Percentiles rank a stretch among this genome's conserved stretches.
phyloP scores from a whole-genome alignment of 2,888 invertebrate genomes.

The Mystacides longicornis region DNA sequence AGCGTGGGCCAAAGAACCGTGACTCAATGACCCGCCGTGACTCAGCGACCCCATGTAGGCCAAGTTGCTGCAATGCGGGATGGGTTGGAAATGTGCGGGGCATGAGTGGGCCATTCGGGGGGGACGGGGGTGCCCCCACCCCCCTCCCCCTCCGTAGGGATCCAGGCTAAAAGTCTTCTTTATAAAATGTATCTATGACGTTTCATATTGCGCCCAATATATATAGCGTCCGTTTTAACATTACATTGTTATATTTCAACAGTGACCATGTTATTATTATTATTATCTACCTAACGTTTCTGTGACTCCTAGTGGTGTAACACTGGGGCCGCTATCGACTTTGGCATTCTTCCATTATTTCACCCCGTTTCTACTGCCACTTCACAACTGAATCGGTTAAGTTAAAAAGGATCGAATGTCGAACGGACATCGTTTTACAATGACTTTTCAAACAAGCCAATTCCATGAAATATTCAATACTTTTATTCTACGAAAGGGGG shows the following conservation, averaged over 20 bases:
- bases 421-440: background rate
- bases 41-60: slow-evolving; percentile 23
- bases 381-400: background rate
- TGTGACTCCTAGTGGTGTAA: too few species aligned
- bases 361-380: background rate
- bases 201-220: background rate
- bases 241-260: background rate
- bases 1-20: slow-evolving; percentile 18
- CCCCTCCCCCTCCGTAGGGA: slow-evolving; percentile 23
- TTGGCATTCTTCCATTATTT: background rate
- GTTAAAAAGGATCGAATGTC: background rate
- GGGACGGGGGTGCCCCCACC: slow-evolving; percentile 16
- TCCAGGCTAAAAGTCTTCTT: slow-evolving; percentile 16
- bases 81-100: slow-evolving; percentile 19
- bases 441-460: too few species aligned
- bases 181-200: background rate
- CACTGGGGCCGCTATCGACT: too few species aligned
- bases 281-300: too few species aligned
- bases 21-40: slow-evolving; percentile 24
- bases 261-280: background rate
- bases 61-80: slow-evolving; percentile 23
- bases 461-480: too few species aligned
- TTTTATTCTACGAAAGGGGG: too few species aligned
- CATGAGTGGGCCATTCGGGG: slow-evolving; percentile 22
- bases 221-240: background rate